Evolutionary conservation across 2,113 vertebrate genomes (phyloP).

Genomic region (Phainopepla nitens): DNA sequence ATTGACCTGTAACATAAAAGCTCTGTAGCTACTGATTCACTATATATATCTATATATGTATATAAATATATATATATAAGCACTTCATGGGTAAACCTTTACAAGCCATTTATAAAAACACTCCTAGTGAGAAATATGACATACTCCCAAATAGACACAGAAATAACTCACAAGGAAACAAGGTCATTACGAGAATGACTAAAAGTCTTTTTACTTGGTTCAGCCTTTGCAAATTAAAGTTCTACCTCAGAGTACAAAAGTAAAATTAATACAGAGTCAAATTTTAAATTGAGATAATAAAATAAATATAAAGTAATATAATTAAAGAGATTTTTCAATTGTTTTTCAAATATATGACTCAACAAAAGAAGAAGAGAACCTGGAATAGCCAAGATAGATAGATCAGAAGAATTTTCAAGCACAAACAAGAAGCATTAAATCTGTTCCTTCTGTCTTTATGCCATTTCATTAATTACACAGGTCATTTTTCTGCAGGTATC

Average conservation of each 20-base stretch:
- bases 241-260: neutral
- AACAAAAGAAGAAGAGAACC: neutral
- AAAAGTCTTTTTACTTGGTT: neutral
- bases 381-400: neutral
- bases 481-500: neutral
- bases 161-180: neutral
- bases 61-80: neutral
- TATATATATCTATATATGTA: too few relatives aligned
- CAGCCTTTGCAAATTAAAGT: neutral
- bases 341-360: neutral
- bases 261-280: neutral
- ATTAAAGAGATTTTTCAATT: neutral
- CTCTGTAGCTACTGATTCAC: neutral
- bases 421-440: neutral
- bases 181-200: neutral
- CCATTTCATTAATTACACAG: neutral
- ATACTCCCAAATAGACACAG: neutral
- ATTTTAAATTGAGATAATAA: neutral
- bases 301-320: neutral
- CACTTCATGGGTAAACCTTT: neutral
- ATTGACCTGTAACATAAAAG: slow-evolving; percentile 2
- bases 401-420: neutral
- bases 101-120: neutral
- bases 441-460: neutral
- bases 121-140: neutral